These are phyloP conservation scores for Sebastes hubbsi DNA, from an alignment of 2,797 vertebrate species.

Conservation along the genomic window DNA sequence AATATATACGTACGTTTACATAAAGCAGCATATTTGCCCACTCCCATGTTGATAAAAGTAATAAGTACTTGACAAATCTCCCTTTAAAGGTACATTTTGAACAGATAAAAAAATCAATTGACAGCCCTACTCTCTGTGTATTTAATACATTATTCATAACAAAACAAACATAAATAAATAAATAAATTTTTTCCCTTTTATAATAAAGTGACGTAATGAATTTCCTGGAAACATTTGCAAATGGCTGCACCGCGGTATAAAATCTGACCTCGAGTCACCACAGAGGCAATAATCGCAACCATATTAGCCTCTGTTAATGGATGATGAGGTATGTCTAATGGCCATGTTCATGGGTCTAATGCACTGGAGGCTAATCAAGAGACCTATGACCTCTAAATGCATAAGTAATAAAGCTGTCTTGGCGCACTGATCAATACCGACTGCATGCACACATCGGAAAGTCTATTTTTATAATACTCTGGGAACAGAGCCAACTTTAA, in stretches of 20 bases:
- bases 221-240: background rate
- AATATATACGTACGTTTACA: too few relatives aligned
- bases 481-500: background rate
- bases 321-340: constrained; percentile 50
- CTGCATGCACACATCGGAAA: constrained; percentile 16
- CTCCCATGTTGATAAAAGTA: too few relatives aligned
- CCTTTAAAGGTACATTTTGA: too few relatives aligned
- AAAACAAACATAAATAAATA: background rate
- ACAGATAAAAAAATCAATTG: background rate
- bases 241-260: background rate
- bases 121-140: background rate
- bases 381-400: constrained; percentile 53
- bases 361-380: constrained; percentile 37
- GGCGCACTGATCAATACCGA: constrained; percentile 44
- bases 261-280: constrained; percentile 9
- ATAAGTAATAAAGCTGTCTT: constrained; percentile 46
- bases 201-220: background rate
- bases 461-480: background rate
- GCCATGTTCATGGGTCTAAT: constrained; percentile 51
- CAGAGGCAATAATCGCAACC: constrained; percentile 28
- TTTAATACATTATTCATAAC: background rate
- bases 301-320: constrained; percentile 35
- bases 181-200: background rate
- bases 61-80: too few relatives aligned
- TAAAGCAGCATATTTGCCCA: too few relatives aligned